phyloP scores from a whole-genome alignment of 2,113 vertebrate genomes.

The rat (Rattus norvegicus) region DNA sequence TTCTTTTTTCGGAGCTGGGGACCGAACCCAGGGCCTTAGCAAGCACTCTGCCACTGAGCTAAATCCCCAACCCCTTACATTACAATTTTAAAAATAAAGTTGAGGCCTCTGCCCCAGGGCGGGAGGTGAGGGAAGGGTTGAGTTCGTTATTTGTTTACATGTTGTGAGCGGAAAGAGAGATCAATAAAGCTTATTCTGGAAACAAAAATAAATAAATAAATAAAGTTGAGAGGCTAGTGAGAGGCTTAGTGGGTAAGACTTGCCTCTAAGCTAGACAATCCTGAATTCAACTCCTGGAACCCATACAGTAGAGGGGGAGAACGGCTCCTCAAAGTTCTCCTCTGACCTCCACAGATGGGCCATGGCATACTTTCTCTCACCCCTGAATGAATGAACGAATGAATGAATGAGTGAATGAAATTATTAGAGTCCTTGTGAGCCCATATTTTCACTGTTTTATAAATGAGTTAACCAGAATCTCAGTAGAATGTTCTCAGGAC shows the following conservation, averaged over 20 bases:
- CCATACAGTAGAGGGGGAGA: background rate
- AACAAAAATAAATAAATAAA: too few relatives aligned
- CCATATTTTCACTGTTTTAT: background rate
- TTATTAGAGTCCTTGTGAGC: background rate
- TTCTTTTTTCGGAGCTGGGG: too few relatives aligned
- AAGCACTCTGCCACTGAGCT: too few relatives aligned
- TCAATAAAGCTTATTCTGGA: too few relatives aligned
- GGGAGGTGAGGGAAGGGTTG: too few relatives aligned
- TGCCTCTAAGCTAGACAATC: background rate
- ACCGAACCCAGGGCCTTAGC: too few relatives aligned
- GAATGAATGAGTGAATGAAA: background rate
- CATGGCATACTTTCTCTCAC: background rate
- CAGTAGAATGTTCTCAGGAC: background rate
- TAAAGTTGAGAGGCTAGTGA: background rate
- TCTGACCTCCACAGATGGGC: background rate
- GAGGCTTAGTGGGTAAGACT: background rate
- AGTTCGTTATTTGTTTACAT: too few relatives aligned
- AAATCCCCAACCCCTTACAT: too few relatives aligned
- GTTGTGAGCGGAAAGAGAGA: too few relatives aligned
- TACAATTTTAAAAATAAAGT: background rate
- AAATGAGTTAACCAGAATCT: background rate
- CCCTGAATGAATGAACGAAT: background rate
- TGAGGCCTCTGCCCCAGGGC: background rate
- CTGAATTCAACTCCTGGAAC: background rate
- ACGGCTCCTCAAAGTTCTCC: background rate